Evolutionary conservation across 2,888 invertebrate genomes (phyloP).

Genomic region (Ennomos erosarius): DNA sequence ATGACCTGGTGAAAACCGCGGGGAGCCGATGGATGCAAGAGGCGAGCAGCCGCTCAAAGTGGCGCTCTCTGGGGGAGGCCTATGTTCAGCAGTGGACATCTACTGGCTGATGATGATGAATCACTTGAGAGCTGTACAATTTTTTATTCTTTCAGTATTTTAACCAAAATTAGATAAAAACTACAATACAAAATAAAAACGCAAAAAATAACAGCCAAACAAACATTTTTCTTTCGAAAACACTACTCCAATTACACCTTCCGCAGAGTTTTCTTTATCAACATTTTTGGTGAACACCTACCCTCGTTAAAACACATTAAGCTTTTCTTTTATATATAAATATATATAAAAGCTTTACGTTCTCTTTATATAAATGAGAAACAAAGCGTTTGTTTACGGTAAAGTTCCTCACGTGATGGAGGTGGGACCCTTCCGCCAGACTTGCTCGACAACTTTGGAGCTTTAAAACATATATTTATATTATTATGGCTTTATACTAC

Average conservation of each 20-base stretch:
- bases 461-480: no score
- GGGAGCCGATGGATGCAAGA: no score
- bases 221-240: neutral
- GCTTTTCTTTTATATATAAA: constrained; percentile 8
- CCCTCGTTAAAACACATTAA: constrained; percentile 5
- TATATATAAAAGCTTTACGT: constrained; percentile 7
- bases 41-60: no score
- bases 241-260: constrained; percentile 1
- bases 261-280: constrained; percentile 2
- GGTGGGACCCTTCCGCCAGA: neutral
- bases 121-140: no score
- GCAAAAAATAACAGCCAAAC: neutral
- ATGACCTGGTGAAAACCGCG: no score
- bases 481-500: no score
- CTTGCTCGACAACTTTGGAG: neutral
- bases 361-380: constrained; percentile 10
- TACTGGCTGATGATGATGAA: no score
- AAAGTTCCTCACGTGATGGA: constrained; percentile 4
- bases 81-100: no score
- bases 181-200: no score
- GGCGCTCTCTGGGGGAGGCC: no score
- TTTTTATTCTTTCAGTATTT: no score
- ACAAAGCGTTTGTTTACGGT: constrained; percentile 9
- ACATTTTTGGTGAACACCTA: constrained; percentile 8
- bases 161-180: no score